A percentile compares a stretch with the other conserved stretches of the same genome.
These are phyloP conservation scores for Perca flavescens DNA, from an alignment of 2,113 vertebrate genomes.

Conservation along the genomic window DNA sequence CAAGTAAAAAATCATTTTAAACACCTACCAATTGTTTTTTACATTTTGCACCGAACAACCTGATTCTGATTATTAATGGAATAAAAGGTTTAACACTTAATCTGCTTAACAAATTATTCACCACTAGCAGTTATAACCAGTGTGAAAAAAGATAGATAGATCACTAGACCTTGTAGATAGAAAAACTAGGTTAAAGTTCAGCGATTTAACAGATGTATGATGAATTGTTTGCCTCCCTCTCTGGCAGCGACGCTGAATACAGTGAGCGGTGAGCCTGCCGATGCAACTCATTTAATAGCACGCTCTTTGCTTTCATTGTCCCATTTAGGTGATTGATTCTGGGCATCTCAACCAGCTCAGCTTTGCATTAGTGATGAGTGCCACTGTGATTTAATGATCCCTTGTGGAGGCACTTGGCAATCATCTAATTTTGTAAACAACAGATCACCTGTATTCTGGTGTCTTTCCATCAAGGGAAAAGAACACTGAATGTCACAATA, in stretches of 20 bases:
- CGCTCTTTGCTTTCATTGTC: constrained; percentile 50
- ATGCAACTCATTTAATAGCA: constrained; percentile 62
- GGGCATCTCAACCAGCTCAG: constrained; percentile 58
- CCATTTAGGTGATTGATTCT: constrained; percentile 75
- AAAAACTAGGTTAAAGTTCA: constrained; percentile 31
- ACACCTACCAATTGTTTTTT: too few relatives aligned
- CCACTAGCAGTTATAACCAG: neutral
- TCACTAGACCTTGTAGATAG: neutral
- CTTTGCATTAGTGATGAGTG: constrained; percentile 65
- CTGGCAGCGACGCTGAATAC: constrained; percentile 44
- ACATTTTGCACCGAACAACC: too few relatives aligned
- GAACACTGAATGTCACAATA: neutral
- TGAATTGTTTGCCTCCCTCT: constrained; percentile 24
- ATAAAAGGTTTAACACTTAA: neutral
- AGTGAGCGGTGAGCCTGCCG: constrained; percentile 33
- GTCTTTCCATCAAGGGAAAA: constrained; percentile 4
- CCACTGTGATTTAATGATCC: constrained; percentile 61
- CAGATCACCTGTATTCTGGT: constrained; percentile 51
- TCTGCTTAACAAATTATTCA: neutral
- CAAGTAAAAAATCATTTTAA: too few relatives aligned
- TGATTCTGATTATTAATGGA: neutral
- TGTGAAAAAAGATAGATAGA: neutral
- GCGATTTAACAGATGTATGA: constrained; percentile 8
- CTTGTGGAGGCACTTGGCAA: constrained; percentile 55
- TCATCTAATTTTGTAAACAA: constrained; percentile 59